phyloP scores from a whole-genome alignment of 2,888 invertebrate species.

The Resseliella maxima region DNA sequence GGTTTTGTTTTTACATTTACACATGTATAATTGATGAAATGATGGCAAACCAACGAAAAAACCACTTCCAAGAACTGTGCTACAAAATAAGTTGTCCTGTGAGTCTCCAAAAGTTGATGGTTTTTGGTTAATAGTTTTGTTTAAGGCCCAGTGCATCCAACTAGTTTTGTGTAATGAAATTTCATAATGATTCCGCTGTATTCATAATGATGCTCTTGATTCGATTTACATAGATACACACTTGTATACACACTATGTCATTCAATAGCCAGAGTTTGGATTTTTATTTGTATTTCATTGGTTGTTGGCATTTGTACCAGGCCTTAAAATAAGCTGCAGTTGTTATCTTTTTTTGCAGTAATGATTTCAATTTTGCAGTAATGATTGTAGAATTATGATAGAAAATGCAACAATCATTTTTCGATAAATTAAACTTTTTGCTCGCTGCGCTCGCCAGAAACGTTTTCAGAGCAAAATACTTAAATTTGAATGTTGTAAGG shows the following conservation, averaged over 20 bases:
- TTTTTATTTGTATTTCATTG: slow-evolving; percentile 25
- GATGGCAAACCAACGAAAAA: neutral
- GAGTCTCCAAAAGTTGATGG: neutral
- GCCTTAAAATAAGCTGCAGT: no score
- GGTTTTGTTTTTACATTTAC: neutral
- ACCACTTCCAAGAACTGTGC: neutral
- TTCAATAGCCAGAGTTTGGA: slow-evolving; percentile 27
- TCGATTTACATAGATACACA: slow-evolving; percentile 2
- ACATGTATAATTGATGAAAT: neutral
- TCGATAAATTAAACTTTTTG: no score
- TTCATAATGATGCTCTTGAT: slow-evolving; percentile 47
- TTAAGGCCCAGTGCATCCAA: neutral
- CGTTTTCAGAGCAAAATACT: no score
- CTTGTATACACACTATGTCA: neutral
- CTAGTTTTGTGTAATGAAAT: slow-evolving; percentile 2
- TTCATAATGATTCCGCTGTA: slow-evolving; percentile 23
- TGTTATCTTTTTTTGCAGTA: no score
- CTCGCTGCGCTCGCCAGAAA: no score
- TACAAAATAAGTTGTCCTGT: slow-evolving; percentile 36
- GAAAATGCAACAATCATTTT: no score
- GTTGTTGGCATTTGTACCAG: no score
- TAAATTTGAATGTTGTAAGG: no score
- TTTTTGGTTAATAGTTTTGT: no score
- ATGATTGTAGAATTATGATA: no score
- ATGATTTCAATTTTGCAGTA: no score